Percentiles rank a stretch among this genome's conserved stretches.
Evolutionary conservation across 1,140 invertebrate species (phyloP).

Genomic region (Rhyzopertha dominica): DNA sequence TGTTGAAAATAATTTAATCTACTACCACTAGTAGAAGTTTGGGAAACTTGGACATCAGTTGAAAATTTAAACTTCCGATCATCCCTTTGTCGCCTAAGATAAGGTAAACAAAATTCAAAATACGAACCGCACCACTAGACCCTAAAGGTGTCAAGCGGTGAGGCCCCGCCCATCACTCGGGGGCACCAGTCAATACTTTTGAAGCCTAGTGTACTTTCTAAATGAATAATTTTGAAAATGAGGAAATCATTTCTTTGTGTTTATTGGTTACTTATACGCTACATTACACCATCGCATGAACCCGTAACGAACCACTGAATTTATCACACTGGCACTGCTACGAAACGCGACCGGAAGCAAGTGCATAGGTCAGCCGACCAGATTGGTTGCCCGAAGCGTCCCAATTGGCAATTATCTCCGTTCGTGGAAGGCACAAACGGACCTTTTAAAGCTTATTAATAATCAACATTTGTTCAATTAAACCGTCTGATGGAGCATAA

Average conservation of each 20-base stretch:
- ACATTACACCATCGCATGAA: background rate
- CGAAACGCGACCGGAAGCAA: slow-evolving; percentile 15
- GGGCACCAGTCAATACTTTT: no score
- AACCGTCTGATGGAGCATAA: slow-evolving; percentile 10
- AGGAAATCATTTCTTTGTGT: background rate
- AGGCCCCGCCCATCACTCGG: no score
- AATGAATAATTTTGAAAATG: background rate
- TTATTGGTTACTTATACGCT: slow-evolving; percentile 2
- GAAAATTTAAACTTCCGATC: no score
- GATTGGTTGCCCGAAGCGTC: slow-evolving; percentile 14
- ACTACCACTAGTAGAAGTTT: no score
- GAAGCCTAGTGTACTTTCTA: no score
- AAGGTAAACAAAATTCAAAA: slow-evolving; percentile 4
- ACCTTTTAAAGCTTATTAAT: slow-evolving; percentile 15
- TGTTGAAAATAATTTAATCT: no score
- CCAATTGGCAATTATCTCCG: slow-evolving; percentile 20
- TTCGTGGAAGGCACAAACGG: slow-evolving; percentile 15
- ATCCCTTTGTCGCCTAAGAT: no score
- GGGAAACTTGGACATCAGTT: no score
- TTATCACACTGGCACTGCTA: background rate
- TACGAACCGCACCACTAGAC: no score
- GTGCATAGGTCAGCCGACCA: slow-evolving; percentile 11
- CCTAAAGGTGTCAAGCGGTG: no score
- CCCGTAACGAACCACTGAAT: background rate
- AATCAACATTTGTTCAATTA: slow-evolving; percentile 17